Evolutionary conservation across 2,888 invertebrate genomes (phyloP), one percentile per base, ranked within the genome.

Genomic region (Patella depressa): DNA sequence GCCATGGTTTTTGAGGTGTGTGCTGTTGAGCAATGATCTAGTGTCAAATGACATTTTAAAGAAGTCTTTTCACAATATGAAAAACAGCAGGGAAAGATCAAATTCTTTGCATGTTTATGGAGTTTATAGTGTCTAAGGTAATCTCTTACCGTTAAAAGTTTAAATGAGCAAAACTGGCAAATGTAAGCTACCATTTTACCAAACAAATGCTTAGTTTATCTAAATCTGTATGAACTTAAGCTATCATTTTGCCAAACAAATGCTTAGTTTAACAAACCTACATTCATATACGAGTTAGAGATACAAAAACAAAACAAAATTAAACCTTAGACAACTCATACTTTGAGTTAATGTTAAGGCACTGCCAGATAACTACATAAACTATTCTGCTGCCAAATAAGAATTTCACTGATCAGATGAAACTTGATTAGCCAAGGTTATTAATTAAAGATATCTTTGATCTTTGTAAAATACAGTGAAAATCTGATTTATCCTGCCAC

Each of bases 41-140:
- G 12, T 12, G 55, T 55, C 17, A 55, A 55, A 55, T 55, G 55
- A 59, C 59, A n/a, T 59, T 59, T 59, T 59, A 59, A 19, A 59
- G 12, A 59, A 59, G 59, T 59, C 59, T 19, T 5, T 17, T 59
- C 19, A 19, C 59, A 59, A 59, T n/a, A 59, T n/a, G 17, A 17
- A 59, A n/a, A 59, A 19, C 59, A 59, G 19, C 59, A 59, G 59
- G 59, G 59, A 59, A 59, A 59, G 17, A 59, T 19, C 5, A 59
- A n/a, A 59, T 59, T 59, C 19, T 19, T 59, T 17, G 11, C 59
- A 59, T 59, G 3, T n/a, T 59, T 59, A 59, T 59, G 59, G 19
- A 59, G 59, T 19, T 59, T 59, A 59, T 59, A 59, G 59, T 59
- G 59, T n/a, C 59, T 59, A n/a, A 59, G 19, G 19, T 59, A 59